Conservation (phyloP, 1,140 invertebrate species). For the Ceratitis capitata region DNA sequence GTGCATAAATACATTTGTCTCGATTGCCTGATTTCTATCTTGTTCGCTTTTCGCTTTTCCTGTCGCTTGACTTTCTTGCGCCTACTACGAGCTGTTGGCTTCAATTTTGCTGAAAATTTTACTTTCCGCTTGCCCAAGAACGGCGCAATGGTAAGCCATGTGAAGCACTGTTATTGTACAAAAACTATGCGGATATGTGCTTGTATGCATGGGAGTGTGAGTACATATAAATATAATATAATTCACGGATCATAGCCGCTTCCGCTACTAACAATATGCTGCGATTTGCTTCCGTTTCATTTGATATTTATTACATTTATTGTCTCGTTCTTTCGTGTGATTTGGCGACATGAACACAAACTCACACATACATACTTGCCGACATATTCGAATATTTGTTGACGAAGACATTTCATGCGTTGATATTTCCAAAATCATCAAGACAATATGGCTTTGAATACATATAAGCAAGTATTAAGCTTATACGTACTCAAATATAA, state of each 20-base stretch:
- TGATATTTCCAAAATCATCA: too few relatives aligned
- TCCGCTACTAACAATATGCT: slow-evolving; percentile 45
- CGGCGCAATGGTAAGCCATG: not conserved
- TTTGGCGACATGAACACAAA: not conserved
- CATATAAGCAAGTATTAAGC: not conserved
- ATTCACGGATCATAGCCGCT: slow-evolving; percentile 40
- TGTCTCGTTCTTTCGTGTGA: not conserved
- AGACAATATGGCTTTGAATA: not conserved
- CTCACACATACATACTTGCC: not conserved
- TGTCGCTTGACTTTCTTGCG: not conserved
- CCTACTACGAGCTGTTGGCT: not conserved
- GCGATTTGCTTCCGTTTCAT: slow-evolving; percentile 52
- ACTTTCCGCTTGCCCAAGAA: not conserved
- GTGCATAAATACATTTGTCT: not conserved
- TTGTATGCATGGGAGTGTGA: not conserved
- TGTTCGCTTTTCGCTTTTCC: not conserved
- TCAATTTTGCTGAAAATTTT: not conserved
- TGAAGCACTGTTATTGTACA: too few relatives aligned
- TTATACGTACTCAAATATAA: slow-evolving; percentile 43
- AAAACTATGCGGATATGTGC: not conserved
- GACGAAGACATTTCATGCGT: too few relatives aligned
- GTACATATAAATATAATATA: not conserved
- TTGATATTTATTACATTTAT: slow-evolving; percentile 44
- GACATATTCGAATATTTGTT: too few relatives aligned
- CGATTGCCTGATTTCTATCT: not conserved